phyloP scores from a whole-genome alignment of 2,797 vertebrate species.

The Sebastes minor region DNA sequence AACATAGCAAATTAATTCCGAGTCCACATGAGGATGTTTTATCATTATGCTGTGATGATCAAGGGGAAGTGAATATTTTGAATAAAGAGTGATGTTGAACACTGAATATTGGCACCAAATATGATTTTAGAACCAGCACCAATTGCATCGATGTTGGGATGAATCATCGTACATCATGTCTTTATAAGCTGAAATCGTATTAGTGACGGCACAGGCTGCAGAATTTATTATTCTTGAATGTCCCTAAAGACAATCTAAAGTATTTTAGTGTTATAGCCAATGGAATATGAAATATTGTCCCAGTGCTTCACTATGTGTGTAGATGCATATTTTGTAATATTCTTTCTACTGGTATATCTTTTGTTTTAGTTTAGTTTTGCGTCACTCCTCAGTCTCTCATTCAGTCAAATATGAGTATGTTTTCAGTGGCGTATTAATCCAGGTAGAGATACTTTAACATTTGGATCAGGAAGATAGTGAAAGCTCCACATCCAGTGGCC shows the following conservation, averaged over 20 bases:
- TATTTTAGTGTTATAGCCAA: background rate
- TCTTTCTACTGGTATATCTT: background rate
- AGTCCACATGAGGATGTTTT: background rate
- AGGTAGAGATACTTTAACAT: background rate
- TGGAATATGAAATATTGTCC: background rate
- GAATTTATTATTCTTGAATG: background rate
- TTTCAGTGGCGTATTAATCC: background rate
- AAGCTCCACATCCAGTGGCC: background rate
- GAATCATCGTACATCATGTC: background rate
- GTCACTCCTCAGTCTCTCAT: background rate
- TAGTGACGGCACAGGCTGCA: background rate
- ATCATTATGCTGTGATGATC: background rate
- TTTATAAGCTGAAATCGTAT: background rate
- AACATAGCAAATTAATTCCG: background rate
- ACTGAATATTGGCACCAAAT: background rate
- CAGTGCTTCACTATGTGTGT: background rate
- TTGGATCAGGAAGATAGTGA: background rate
- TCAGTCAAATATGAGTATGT: background rate
- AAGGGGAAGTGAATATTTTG: background rate
- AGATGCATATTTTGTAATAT: background rate
- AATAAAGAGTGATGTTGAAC: background rate
- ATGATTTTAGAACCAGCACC: background rate
- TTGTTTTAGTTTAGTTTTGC: background rate
- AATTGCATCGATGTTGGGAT: background rate
- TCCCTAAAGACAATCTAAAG: slow-evolving; percentile 3